Percentiles rank a stretch among this genome's conserved stretches.
Conservation (phyloP, 1,140 invertebrate species). For the Berghia stephanieae region DNA sequence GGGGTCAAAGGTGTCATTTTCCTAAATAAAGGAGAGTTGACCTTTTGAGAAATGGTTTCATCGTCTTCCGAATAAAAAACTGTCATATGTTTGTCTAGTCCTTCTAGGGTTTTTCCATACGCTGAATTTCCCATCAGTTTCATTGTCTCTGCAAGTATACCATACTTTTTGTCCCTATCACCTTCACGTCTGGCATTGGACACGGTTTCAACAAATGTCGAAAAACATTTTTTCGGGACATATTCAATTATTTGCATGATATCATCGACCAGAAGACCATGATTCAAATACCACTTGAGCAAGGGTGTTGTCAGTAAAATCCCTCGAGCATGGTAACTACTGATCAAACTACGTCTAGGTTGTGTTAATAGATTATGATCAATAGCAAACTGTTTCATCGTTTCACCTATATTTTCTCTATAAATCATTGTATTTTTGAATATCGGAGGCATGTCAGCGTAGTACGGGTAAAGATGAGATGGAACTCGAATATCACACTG, state of each 20-base stretch:
- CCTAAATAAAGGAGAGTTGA: neutral
- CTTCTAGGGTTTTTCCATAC: constrained; percentile 36
- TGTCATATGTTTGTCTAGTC: constrained; percentile 36
- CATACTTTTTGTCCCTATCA: constrained; percentile 29
- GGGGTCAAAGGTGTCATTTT: neutral
- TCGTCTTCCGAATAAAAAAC: constrained; percentile 31
- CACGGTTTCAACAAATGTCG: constrained; percentile 35
- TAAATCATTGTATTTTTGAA: constrained; percentile 35
- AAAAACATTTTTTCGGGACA: constrained; percentile 32
- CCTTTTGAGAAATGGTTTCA: neutral
- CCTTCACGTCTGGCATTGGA: constrained; percentile 37
- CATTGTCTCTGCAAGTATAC: constrained; percentile 43
- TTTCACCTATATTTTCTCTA: constrained; percentile 33
- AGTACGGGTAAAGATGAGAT: constrained; percentile 21
- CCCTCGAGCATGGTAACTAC: constrained; percentile 35
- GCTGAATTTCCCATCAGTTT: constrained; percentile 38
- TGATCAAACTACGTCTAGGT: constrained; percentile 36
- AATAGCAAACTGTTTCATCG: constrained; percentile 36
- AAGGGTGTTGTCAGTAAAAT: constrained; percentile 42
- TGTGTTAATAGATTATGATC: constrained; percentile 29
- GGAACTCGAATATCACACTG: constrained; percentile 38
- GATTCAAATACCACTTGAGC: constrained; percentile 42
- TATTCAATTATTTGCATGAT: constrained; percentile 47
- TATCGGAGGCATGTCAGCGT: constrained; percentile 37
- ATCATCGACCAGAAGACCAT: constrained; percentile 38